Base-by-base conservation (phyloP, 2,797 vertebrate genomes). In the Leuciscus waleckii region DNA sequence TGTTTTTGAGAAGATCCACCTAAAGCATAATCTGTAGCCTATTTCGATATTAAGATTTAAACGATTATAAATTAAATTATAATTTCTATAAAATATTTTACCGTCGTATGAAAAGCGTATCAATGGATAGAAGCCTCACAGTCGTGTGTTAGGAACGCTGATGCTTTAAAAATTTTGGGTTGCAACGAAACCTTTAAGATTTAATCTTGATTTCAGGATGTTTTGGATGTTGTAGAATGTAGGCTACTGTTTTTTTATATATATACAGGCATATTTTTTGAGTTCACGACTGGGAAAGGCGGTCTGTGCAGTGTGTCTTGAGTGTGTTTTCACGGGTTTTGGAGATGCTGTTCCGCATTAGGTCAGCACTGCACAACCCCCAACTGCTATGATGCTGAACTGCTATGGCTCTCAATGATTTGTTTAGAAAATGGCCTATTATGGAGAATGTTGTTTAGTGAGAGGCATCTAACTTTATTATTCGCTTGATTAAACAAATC, bases 341-440 rank as follows among this genome's bases (percentile, higher is more conserved):
- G 39, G 39, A 84, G 75, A 79, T 43, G 76, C 39, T 71, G 65
- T 71, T 84, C 83, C 83, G 76, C 83, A 84, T 71, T 79, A 58
- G 70, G 76, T 81, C 51, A 79, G 81, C 67, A 77, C 65, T 80
- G 65, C 78, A 58, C 82, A 74, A 77, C 63, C 82, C n/a, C 63
- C 58, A 84, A 65, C 79, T 81, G 86, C n/a, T 84, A 39, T 41
- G 6, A 43, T 58, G 71, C 78, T 83, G n/a, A 58, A 46, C n/a
- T 35, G 63, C 77, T 61, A 14, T 51, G 49, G 13, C 26, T 65
- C 26, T 70, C n/a, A 19, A 23, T n/a, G 9, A n/a, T 58, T 69
- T 43, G 65, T 67, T 76, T 61, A 49, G 35, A 79, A n/a, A 46
- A 37, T 35, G 51, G 58, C 32, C 37, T 43, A 16, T 78, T 35